phyloP scores from a whole-genome alignment of 2,888 invertebrate genomes.

The Cephonodes hylas region DNA sequence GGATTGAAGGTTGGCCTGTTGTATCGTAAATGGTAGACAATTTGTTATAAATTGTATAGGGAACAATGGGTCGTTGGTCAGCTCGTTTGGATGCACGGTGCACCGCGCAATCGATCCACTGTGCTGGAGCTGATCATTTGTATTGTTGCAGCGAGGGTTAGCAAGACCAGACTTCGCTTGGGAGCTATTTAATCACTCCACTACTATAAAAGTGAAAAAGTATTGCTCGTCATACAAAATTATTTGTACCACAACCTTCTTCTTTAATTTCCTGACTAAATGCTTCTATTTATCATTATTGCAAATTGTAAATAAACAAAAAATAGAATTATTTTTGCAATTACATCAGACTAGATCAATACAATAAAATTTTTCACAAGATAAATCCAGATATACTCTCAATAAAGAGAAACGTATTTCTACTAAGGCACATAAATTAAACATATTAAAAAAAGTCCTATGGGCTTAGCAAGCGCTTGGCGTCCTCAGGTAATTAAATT shows the following conservation, averaged over 20 bases:
- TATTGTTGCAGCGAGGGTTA: not conserved
- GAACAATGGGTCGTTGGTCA: slow-evolving; percentile 7
- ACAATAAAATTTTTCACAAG: no score
- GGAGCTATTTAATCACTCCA: no score
- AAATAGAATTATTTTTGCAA: no score
- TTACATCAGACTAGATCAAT: no score
- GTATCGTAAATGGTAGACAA: not conserved
- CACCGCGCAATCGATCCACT: not conserved
- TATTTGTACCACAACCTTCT: no score
- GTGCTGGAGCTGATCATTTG: not conserved
- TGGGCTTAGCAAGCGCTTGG: not conserved
- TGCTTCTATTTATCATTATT: no score
- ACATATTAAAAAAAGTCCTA: not conserved
- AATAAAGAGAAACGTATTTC: not conserved
- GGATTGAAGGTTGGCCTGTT: not conserved
- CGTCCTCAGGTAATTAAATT: slow-evolving; percentile 8
- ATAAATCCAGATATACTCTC: no score
- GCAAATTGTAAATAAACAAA: no score
- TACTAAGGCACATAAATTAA: not conserved
- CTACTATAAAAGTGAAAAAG: no score
- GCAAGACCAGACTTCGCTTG: no score
- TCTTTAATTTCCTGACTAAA: no score
- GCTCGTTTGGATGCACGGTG: not conserved
- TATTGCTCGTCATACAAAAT: no score
- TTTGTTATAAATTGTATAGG: not conserved